Conservation (phyloP, 1,140 invertebrate genomes). For the Campodea augens region DNA sequence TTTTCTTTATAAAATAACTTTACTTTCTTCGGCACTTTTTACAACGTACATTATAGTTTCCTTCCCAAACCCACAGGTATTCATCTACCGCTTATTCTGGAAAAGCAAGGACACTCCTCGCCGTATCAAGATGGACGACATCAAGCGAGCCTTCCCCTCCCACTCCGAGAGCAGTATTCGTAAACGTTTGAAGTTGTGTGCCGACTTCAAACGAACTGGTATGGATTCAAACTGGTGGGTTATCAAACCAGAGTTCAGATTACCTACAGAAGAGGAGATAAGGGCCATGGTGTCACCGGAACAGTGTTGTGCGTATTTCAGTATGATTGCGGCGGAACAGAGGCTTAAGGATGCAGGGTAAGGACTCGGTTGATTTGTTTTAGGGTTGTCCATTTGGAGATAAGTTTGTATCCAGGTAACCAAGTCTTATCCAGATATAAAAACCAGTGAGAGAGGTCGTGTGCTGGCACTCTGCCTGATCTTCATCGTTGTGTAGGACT, state of each 20-base stretch:
- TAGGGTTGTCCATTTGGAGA: too few relatives aligned
- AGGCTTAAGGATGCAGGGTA: constrained; percentile 73
- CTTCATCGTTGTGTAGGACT: too few relatives aligned
- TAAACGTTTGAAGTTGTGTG: constrained; percentile 91
- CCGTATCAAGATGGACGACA: constrained; percentile 97
- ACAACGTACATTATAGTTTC: too few relatives aligned
- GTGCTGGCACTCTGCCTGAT: too few relatives aligned
- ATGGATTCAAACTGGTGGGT: constrained; percentile 92
- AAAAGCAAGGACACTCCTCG: constrained; percentile 76
- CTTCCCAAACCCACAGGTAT: too few relatives aligned
- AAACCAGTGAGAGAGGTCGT: too few relatives aligned
- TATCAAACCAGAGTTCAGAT: constrained; percentile 84
- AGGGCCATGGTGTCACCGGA: constrained; percentile 95
- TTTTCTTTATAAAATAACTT: too few relatives aligned
- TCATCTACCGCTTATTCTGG: constrained; percentile 97
- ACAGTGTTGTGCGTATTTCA: constrained; percentile 95
- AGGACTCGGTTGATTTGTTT: too few relatives aligned
- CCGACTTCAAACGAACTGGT: constrained; percentile 94
- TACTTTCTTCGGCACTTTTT: too few relatives aligned
- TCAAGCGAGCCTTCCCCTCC: constrained; percentile 88
- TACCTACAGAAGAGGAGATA: constrained; percentile 97
- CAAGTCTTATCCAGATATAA: too few relatives aligned
- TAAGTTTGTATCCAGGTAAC: too few relatives aligned
- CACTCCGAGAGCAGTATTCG: constrained; percentile 94
- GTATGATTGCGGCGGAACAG: constrained; percentile 93